phyloP scores from a whole-genome alignment of 2,797 vertebrate species.

The Lepilemur septentrionalis region DNA sequence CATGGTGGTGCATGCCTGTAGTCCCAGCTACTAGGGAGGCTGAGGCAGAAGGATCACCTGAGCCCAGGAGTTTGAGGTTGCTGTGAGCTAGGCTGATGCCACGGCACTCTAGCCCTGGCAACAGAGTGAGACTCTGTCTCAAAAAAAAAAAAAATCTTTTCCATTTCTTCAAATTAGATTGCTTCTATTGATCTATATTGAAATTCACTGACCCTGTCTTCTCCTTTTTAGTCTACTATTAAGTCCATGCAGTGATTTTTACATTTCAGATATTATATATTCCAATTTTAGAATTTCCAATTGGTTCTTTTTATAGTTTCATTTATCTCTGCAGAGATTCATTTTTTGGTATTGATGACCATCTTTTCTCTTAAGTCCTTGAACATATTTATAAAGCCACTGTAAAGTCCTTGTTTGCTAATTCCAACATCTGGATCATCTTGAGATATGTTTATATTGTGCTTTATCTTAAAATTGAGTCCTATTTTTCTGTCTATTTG shows the following conservation, averaged over 20 bases:
- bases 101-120: too few relatives aligned
- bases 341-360: background rate
- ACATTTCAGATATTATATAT: conserved; percentile 19
- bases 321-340: background rate
- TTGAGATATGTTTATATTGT: background rate
- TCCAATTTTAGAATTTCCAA: conserved; percentile 10
- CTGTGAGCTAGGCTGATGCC: too few relatives aligned
- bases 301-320: background rate
- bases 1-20: too few relatives aligned
- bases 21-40: too few relatives aligned
- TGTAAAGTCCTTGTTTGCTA: background rate
- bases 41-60: too few relatives aligned
- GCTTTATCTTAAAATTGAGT: conserved; percentile 2
- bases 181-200: background rate
- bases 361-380: background rate
- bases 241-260: background rate
- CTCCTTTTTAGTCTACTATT: background rate
- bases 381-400: background rate
- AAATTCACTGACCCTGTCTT: background rate
- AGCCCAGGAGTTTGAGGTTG: too few relatives aligned
- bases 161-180: background rate
- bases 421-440: background rate
- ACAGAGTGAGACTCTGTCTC: too few relatives aligned
- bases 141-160: too few relatives aligned
- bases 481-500: background rate